Base-by-base conservation (phyloP, 2,797 vertebrate species). In the Psittacula derbiana region DNA sequence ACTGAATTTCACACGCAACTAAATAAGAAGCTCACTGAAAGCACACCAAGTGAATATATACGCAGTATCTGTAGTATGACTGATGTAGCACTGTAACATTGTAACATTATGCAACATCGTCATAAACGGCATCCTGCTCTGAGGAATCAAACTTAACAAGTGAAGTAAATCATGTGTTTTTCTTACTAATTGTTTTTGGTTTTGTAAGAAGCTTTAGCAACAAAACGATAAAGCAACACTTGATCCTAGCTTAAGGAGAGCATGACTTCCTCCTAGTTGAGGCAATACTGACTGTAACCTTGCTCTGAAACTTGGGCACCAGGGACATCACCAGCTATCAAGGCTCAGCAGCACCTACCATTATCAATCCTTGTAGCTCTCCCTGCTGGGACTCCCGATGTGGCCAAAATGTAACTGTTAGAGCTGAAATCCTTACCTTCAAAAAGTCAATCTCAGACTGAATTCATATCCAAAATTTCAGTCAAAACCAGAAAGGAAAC, bases 1-100 rank as follows among this genome's bases (percentile, higher is more conserved):
- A 93, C 41, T 57, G 24, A 90, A 72, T 94, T 94, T 81, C 81
- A 88, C 40, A 86, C 57, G 17, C 82, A 95, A 60, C 90, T 80
- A 86, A 86, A 66, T 13, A 94, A 83, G 41, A 28, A 81, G 65
- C 41, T 80, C 40, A 76, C 19, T 53, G 28, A 70, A 73, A 38
- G 55, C 50, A 74, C 0, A 1, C 20, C 25, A 53, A 60, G 17
- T 12, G 58, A 78, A 58, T 8, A 67, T 1, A 1, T 18, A 27
- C 3, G 2, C 11, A 16, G 36, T 52, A 78, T 38, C 81, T 88
- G 19, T 31, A 82, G 50, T 15, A 44, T 7, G 16, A 46, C 61
- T 72, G 38, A 52, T 10, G 16, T 36, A 25, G 15, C n/a, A 36
- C 55, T 36, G 55, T 25, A 58, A 36, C 55, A 24, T 33, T 8